Evolutionary conservation across 2,888 invertebrate genomes (phyloP).

Genomic region (Dugesia japonica): DNA sequence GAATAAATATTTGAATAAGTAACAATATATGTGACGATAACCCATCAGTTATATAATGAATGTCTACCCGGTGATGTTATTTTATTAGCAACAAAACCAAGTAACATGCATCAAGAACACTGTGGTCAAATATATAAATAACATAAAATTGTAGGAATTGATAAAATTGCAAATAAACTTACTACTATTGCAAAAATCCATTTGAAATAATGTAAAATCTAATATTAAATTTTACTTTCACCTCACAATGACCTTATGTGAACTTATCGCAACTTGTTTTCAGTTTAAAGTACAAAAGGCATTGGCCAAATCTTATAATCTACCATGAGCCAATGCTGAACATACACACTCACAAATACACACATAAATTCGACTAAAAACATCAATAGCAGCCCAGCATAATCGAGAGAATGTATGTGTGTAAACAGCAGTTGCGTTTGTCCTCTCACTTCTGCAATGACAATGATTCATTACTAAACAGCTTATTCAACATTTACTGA

Average conservation of each 20-base stretch:
- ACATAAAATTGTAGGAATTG: too few species aligned
- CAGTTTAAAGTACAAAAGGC: conserved; percentile 20
- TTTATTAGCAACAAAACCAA: background rate
- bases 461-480: conserved; percentile 16
- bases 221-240: conserved; percentile 5
- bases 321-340: conserved; percentile 14
- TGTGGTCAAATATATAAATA: background rate
- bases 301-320: conserved; percentile 14
- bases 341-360: background rate
- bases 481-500: conserved; percentile 13
- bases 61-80: conserved; percentile 10
- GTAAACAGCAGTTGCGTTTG: conserved; percentile 20
- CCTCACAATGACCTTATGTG: conserved; percentile 20
- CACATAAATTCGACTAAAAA: background rate
- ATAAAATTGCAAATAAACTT: conserved; percentile 1
- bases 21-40: too few species aligned
- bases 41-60: conserved; percentile 4
- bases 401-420: background rate
- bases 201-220: conserved; percentile 20
- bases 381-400: background rate
- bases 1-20: too few species aligned
- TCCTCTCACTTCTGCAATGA: conserved; percentile 20
- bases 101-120: conserved; percentile 10
- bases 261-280: conserved; percentile 20
- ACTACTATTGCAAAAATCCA: conserved; percentile 6